A percentile compares a stretch with the other conserved stretches of the same genome.
Conservation (phyloP, 2,113 vertebrate genomes). For the Mustela lutreola region DNA sequence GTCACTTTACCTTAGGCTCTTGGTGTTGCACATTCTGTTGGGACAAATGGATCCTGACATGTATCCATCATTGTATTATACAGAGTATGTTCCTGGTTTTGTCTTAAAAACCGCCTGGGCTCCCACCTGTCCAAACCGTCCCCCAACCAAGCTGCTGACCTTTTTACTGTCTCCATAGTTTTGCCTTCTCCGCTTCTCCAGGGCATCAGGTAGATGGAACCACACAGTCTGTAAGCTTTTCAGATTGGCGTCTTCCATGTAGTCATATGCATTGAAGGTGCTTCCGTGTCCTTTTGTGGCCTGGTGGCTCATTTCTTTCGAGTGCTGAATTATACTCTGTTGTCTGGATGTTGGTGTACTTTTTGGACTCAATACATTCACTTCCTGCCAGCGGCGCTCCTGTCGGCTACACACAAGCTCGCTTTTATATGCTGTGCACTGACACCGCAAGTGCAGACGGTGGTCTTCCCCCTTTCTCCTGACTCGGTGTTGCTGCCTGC, state of each 20-base stretch:
- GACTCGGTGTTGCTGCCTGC: neutral
- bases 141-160: neutral
- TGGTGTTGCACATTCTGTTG: neutral
- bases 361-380: neutral
- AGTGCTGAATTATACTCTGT: neutral
- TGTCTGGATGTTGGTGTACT: neutral
- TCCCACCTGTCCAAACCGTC: neutral
- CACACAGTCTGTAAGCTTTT: neutral
- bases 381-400: neutral
- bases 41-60: neutral
- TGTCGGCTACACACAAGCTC: neutral
- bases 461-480: neutral
- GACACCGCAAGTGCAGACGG: neutral
- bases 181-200: constrained; percentile 13
- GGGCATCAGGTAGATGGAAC: neutral
- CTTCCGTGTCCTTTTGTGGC: neutral
- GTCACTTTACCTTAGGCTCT: neutral
- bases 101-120: neutral
- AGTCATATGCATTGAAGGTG: neutral
- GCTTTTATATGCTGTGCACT: neutral
- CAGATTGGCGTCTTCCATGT: neutral
- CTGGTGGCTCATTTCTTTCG: neutral
- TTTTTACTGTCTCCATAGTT: neutral
- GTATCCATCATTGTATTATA: neutral
- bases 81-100: neutral